Base-by-base conservation (phyloP, 2,888 invertebrate species). In the Galerucella calmariensis region DNA sequence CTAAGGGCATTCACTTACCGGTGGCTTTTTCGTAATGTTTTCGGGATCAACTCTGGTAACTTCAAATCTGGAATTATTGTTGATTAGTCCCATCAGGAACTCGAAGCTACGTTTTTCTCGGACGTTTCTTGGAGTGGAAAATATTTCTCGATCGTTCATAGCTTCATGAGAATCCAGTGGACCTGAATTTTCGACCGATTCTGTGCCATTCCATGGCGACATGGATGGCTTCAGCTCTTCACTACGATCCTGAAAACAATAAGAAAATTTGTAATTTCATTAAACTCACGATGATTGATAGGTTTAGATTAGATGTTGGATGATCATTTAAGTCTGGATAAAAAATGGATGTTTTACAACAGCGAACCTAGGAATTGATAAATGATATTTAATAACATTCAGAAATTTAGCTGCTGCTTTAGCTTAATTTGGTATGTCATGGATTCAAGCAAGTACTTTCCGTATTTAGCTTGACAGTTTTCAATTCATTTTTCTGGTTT, bases 101-200 rank as follows among this genome's bases (percentile, higher is more conserved):
- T 86, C 85, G 79, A 85, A 87, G 81, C 86, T 86, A 77, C 87
- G 80, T 79, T 87, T 87, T 69, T 84, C 82, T 67, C 86, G 81
- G 76, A 77, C 79, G 76, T 81, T 82, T 27, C 80, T 78, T 69
- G 83, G 79, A 74, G 82, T 82, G 71, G 83, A 79, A 75, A 83
- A 81, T 77, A 82, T 76, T 59, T 86, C 84, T 66, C 86, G 83
- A 82, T 86, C 86, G 83, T 86, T 86, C 87, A 87, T 87, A 53
- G 87, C 86, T 78, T 87, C 87, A 80, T 87, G 87, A 41, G 87
- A 87, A 79, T 87, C 87, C 10, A 84, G 83, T 16, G 85, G 84
- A 27, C 86, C 84, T 35, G 78, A 78, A 75, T 46, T 65, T 11
- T 79, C 77, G 59, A 69, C 75, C 56, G 75, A 75, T 46, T 65